phyloP scores from a whole-genome alignment of 2,113 vertebrate genomes.

The Acanthochromis polyacanthus region DNA sequence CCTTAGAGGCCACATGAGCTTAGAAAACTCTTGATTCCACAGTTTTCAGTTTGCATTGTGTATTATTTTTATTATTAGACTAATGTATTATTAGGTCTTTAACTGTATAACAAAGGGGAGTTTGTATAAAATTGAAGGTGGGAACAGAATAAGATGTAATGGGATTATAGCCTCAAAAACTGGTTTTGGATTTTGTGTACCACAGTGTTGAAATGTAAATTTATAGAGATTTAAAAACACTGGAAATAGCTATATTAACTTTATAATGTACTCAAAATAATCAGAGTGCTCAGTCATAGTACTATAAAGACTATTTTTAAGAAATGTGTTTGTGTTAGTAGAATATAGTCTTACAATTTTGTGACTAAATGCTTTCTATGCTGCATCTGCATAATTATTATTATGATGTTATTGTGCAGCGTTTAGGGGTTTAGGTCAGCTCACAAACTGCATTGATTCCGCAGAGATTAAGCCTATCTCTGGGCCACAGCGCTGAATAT shows the following conservation, averaged over 20 bases:
- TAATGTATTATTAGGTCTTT: neutral
- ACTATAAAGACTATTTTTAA: no score
- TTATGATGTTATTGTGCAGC: neutral
- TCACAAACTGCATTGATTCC: slow-evolving; percentile 41
- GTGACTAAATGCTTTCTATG: neutral
- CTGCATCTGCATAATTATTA: neutral
- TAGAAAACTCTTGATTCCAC: neutral
- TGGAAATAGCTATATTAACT: no score
- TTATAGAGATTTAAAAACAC: no score
- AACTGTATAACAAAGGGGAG: neutral
- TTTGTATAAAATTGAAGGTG: neutral
- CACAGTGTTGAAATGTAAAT: no score
- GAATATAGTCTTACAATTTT: neutral
- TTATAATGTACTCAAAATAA: no score
- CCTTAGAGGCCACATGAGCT: neutral
- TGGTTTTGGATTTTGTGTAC: no score
- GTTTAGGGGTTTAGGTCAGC: neutral
- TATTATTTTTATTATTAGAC: no score
- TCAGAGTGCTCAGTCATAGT: no score
- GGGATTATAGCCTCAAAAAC: neutral
- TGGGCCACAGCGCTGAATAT: slow-evolving; percentile 58
- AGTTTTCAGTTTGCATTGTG: neutral
- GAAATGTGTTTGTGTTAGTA: neutral
- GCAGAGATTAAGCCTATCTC: slow-evolving; percentile 66
- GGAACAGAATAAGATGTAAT: neutral